phyloP scores from a whole-genome alignment of 2,113 vertebrate genomes.

The Lanius collurio region DNA sequence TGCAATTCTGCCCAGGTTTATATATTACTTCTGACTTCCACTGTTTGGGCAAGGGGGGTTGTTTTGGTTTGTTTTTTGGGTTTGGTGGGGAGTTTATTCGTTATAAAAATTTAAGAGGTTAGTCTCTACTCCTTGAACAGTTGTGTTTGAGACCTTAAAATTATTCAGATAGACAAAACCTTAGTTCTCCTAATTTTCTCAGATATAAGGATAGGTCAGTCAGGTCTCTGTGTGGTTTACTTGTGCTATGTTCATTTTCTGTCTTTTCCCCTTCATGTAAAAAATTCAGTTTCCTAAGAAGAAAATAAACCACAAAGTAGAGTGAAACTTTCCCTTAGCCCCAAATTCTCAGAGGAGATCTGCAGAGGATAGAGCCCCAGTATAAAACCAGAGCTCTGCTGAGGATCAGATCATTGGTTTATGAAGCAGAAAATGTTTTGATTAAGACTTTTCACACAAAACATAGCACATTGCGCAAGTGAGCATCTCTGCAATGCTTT shows the following conservation, averaged over 20 bases:
- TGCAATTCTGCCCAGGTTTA: not conserved
- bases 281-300: not conserved
- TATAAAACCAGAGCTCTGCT: not conserved
- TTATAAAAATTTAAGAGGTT: not conserved
- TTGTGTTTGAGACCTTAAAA: not conserved
- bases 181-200: not conserved
- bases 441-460: not conserved
- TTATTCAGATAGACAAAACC: not conserved
- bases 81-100: not conserved
- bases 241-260: not conserved
- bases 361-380: not conserved
- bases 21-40: not conserved
- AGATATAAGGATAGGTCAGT: not conserved
- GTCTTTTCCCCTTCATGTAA: not conserved
- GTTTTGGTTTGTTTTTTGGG: not conserved
- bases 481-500: not conserved
- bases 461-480: not conserved
- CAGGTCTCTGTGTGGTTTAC: not conserved
- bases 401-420: not conserved
- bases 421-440: not conserved
- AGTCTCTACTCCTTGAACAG: not conserved
- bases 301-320: not conserved
- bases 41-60: not conserved
- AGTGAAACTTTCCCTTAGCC: not conserved
- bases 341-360: not conserved